Evolutionary conservation across 2,797 vertebrate genomes (phyloP), one percentile per base, ranked within the genome.

Genomic region (Pogonophryne albipinna): DNA sequence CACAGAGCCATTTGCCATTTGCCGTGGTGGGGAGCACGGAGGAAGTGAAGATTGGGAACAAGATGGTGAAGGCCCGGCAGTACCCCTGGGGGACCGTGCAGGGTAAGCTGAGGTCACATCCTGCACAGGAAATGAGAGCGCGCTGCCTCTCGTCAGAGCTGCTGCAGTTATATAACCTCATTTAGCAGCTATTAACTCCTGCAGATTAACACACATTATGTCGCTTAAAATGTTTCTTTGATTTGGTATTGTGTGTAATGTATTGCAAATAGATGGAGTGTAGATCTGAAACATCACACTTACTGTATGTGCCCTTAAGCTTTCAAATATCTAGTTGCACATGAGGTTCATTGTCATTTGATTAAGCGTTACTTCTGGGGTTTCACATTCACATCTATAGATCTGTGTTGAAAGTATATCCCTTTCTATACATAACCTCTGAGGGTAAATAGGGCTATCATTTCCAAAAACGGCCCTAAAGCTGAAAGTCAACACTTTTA

Each of bases 31-130:
- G 98, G 74, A 99, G 98, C 93, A 99, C 97, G 0, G 98, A 99
- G 91, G 98, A 99, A 90, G 91, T 98, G 83, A 99, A 99, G 96
- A 97, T 99, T 75, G 98, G 98, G 84, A 99, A 99, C 94, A 99
- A 99, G 95, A 99, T 99, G 97, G 97, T 99, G 95, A 98, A 97
- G 90, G 97, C 97, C 2, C 96, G 98, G 50, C 98, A 99, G 94
- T 99, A 99, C 85, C 98, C 98, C 27, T 99, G 98, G 98, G 98
- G 98, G 80, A 99, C 96, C 0, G 98, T 99, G 76, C 98, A 98
- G 93, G 97, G 97, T 98, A 91, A 97, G 96, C 71, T 56, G 0
- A 46, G 74, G 74, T 89, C 90, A 91, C 76, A 79, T 91, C 79
- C 87, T 88, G 63, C 42, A 76, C 79, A 91, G 91, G 91, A 94